Evolutionary conservation across 2,113 vertebrate genomes (phyloP).

Genomic region (Rhinopomastus cyanomelas): DNA sequence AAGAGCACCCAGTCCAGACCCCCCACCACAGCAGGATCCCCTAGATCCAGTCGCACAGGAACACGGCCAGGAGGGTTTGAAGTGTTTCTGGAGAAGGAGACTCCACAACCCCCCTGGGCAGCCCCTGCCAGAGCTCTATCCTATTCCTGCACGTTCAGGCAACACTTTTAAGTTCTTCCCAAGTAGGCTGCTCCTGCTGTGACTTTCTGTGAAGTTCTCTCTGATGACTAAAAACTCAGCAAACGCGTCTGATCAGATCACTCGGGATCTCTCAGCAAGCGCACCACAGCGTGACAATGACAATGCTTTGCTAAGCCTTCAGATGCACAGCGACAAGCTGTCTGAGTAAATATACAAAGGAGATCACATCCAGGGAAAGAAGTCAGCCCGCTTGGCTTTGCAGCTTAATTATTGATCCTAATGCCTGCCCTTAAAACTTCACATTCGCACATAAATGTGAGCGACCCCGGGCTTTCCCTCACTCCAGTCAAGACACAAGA

Average conservation of each 20-base stretch:
- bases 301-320: neutral
- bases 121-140: too few relatives aligned
- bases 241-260: rapidly evolving
- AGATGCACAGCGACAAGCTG: neutral
- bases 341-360: neutral
- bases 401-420: neutral
- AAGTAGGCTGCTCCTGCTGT: neutral
- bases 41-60: too few relatives aligned
- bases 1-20: too few relatives aligned
- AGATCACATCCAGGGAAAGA: neutral
- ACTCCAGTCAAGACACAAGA: neutral
- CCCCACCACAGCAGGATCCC: too few relatives aligned
- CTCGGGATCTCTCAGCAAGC: neutral
- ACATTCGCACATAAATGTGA: neutral
- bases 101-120: too few relatives aligned
- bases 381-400: neutral
- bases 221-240: neutral
- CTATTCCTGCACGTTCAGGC: neutral
- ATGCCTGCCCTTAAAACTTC: neutral
- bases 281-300: neutral
- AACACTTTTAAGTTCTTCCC: neutral
- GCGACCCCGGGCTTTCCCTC: neutral
- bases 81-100: too few relatives aligned
- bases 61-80: too few relatives aligned
- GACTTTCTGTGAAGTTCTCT: neutral